phyloP scores from a whole-genome alignment of 2,113 vertebrate genomes.

The Globicephala melas region DNA sequence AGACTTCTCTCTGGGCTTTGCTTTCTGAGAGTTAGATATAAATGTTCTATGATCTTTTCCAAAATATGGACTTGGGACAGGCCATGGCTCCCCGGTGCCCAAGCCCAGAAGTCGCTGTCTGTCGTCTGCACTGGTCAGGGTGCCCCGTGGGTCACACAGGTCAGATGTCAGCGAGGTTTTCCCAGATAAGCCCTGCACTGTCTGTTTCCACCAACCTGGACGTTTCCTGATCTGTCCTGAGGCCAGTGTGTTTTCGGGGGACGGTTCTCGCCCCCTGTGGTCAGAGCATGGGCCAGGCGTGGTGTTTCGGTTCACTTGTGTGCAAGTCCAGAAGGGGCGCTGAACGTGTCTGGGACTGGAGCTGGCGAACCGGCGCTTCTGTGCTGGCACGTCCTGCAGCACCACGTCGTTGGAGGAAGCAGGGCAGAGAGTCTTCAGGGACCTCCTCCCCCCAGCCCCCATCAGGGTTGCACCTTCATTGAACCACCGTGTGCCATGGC shows the following conservation, averaged over 20 bases:
- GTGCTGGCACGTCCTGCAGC: rapidly evolving
- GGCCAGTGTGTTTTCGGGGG: neutral
- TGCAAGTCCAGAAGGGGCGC: rapidly evolving
- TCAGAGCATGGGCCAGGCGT: neutral
- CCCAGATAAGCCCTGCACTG: neutral
- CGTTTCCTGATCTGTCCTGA: too few species aligned
- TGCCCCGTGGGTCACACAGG: rapidly evolving
- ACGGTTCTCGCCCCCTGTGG: rapidly evolving
- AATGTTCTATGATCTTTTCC: neutral
- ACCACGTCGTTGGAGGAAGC: neutral
- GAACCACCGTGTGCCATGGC: rapidly evolving
- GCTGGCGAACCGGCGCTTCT: rapidly evolving
- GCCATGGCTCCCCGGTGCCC: rapidly evolving
- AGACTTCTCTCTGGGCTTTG: neutral
- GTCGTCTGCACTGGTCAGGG: rapidly evolving
- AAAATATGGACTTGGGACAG: neutral
- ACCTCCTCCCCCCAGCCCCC: neutral
- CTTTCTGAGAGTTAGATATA: neutral
- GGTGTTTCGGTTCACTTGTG: rapidly evolving
- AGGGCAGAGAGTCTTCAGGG: neutral
- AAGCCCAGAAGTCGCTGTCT: neutral
- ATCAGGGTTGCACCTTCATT: rapidly evolving
- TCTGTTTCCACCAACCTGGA: neutral
- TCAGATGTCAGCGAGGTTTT: neutral
- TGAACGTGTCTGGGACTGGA: rapidly evolving